Conservation (phyloP, 2,797 vertebrate genomes). For the Sylvilagus floridanus region DNA sequence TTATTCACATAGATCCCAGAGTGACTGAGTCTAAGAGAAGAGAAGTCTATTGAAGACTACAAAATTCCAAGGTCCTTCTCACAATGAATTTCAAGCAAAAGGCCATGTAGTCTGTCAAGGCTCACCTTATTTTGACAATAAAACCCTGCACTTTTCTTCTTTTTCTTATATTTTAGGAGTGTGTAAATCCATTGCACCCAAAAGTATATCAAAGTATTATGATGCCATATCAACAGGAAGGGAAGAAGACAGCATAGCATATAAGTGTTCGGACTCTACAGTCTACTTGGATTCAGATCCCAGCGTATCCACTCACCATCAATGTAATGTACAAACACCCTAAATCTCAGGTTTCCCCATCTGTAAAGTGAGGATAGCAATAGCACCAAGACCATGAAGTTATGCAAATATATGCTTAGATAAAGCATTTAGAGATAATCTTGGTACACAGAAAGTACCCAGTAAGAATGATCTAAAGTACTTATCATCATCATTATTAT, state of each 20-base stretch:
- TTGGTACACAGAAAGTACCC: not conserved
- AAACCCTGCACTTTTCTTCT: not conserved
- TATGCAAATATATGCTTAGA: not conserved
- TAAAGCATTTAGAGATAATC: not conserved
- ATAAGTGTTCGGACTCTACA: not conserved
- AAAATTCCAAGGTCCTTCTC: no score
- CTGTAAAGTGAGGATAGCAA: not conserved
- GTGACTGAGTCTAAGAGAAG: no score
- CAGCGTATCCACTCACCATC: not conserved
- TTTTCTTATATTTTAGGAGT: not conserved
- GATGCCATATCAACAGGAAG: not conserved
- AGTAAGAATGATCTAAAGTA: not conserved
- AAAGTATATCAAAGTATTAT: not conserved
- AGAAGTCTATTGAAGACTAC: no score
- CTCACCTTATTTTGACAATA: not conserved
- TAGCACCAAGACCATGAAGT: not conserved
- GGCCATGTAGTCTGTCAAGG: not conserved
- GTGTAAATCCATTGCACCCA: not conserved
- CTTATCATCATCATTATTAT: not conserved
- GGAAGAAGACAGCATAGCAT: not conserved
- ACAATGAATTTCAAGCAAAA: not conserved
- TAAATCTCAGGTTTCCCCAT: not conserved
- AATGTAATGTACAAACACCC: not conserved
- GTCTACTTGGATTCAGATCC: not conserved
- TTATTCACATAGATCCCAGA: no score